phyloP scores from a whole-genome alignment of 2,888 invertebrate species.

The Drosophila demipolita region DNA sequence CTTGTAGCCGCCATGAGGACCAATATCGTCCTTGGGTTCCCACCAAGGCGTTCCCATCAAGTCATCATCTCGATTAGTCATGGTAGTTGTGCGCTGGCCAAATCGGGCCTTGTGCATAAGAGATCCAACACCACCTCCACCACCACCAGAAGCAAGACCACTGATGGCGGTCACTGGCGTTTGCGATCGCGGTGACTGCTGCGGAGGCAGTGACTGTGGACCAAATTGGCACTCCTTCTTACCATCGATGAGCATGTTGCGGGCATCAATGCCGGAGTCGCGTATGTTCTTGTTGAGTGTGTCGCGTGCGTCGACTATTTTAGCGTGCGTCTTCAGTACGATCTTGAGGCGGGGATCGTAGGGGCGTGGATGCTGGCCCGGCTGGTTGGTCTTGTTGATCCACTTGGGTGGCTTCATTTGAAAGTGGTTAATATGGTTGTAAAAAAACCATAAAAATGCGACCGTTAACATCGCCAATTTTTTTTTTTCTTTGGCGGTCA shows the following conservation, averaged over 20 bases:
- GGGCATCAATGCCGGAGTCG: constrained; percentile 89
- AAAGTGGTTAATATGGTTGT: constrained; percentile 20
- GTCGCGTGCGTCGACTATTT: constrained; percentile 92
- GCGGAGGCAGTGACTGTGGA: constrained; percentile 22
- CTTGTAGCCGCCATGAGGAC: constrained; percentile 15
- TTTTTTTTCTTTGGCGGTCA: constrained; percentile 16
- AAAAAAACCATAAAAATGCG: background rate
- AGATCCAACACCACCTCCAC: background rate
- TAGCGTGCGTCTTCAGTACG: constrained; percentile 91
- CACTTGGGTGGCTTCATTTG: constrained; percentile 51
- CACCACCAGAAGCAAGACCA: background rate
- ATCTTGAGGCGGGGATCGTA: constrained; percentile 90
- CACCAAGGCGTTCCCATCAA: constrained; percentile 44
- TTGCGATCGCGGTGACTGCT: constrained; percentile 1
- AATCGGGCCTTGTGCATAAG: constrained; percentile 39
- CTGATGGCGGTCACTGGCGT: background rate
- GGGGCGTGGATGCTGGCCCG: constrained; percentile 39
- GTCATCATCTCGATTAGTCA: constrained; percentile 36
- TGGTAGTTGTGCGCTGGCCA: constrained; percentile 49
- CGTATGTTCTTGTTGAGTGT: constrained; percentile 91
- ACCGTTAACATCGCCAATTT: constrained; percentile 57
- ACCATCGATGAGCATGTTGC: constrained; percentile 88
- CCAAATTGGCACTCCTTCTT: constrained; percentile 41
- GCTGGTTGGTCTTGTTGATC: constrained; percentile 48
- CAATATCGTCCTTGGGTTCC: constrained; percentile 39